Conservation (phyloP, 2,888 invertebrate species). For the Nomada lathburiana region DNA sequence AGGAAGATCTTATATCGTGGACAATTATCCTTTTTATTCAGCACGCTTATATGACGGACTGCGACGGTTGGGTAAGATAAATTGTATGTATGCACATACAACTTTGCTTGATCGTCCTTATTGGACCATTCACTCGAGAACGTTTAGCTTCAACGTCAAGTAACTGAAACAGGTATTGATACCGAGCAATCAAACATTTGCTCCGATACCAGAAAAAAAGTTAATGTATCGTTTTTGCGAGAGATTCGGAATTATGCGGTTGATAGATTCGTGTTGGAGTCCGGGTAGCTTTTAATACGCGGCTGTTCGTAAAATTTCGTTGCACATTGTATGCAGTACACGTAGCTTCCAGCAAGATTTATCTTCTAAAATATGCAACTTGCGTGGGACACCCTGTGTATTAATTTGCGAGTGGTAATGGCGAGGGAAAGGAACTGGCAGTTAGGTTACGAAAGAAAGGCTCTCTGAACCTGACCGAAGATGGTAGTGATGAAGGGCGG, state of each 20-base stretch:
- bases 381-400: conserved; percentile 27
- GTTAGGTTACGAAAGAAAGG: conserved; percentile 69
- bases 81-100: too few relatives aligned
- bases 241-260: too few relatives aligned
- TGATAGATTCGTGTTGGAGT: too few relatives aligned
- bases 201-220: too few relatives aligned
- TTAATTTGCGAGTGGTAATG: conserved; percentile 59
- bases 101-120: background rate
- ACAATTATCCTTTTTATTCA: background rate
- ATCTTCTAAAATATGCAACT: background rate
- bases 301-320: too few relatives aligned
- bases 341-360: background rate
- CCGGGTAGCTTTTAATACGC: too few relatives aligned
- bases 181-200: too few relatives aligned
- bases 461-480: conserved; percentile 68
- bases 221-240: too few relatives aligned
- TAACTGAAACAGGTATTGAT: too few relatives aligned
- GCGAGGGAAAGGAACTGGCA: conserved; percentile 64
- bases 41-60: background rate
- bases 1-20: background rate
- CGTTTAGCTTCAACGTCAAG: too few relatives aligned
- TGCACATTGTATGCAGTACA: too few relatives aligned
- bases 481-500: conserved; percentile 69
- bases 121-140: too few relatives aligned
- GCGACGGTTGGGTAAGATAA: background rate